phyloP scores from a whole-genome alignment of 2,797 vertebrate species.

The Clarias fuscus region DNA sequence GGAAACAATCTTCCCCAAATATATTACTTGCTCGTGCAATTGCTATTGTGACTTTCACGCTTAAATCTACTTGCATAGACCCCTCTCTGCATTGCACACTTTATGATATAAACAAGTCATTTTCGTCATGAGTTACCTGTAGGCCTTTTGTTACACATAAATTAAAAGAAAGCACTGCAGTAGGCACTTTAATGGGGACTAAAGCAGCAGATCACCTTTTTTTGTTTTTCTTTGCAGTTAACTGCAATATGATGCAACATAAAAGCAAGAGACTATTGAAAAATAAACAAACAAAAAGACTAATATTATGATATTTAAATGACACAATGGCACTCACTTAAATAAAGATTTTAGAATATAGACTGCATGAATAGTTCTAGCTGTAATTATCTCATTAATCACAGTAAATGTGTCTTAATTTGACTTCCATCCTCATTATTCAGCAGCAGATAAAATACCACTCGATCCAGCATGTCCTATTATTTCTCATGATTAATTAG shows the following conservation, averaged over 20 bases:
- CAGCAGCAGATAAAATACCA: background rate
- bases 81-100: background rate
- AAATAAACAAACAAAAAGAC: constrained; percentile 9
- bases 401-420: constrained; percentile 18
- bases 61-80: background rate
- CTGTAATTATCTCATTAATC: constrained; percentile 29
- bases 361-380: constrained; percentile 9
- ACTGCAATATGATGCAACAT: constrained; percentile 17
- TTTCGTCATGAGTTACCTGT: background rate
- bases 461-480: background rate
- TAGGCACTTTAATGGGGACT: background rate
- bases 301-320: constrained; percentile 20
- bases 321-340: constrained; percentile 16
- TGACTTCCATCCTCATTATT: constrained; percentile 2
- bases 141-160: constrained; percentile 4
- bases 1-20: background rate
- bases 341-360: constrained; percentile 5
- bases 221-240: background rate
- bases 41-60: background rate
- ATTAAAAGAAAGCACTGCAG: background rate
- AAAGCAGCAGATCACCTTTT: background rate
- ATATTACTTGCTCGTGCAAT: background rate
- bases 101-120: background rate
- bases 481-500: background rate
- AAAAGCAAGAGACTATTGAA: constrained; percentile 21